Percentiles rank a stretch among this genome's conserved stretches.
These are phyloP conservation scores for Tenthredo notha DNA, from an alignment of 2,888 invertebrate species.

Conservation along the genomic window DNA sequence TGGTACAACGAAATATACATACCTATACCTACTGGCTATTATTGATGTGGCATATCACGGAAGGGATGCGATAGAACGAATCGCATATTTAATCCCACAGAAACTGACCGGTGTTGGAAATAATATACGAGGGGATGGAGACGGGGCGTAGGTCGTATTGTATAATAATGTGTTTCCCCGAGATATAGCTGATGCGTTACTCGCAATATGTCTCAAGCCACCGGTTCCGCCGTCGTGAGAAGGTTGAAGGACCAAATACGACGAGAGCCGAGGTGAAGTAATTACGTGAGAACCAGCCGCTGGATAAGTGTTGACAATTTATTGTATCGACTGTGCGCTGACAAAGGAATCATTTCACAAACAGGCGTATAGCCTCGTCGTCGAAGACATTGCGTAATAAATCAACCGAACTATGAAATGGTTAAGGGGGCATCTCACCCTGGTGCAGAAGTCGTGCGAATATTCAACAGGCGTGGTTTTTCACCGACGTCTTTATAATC, in stretches of 20 bases:
- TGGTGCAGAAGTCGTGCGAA: not conserved
- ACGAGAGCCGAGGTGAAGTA: not conserved
- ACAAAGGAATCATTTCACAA: not conserved
- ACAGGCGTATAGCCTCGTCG: not conserved
- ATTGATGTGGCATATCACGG: not conserved
- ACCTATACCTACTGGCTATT: not conserved
- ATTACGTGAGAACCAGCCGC: not conserved
- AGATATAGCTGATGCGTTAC: not conserved
- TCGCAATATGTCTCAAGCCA: not conserved
- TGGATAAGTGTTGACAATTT: not conserved
- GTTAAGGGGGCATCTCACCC: not conserved
- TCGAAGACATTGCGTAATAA: not conserved
- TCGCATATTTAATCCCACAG: not conserved
- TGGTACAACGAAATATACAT: conserved; percentile 1
- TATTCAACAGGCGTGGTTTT: not conserved
- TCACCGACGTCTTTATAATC: not conserved
- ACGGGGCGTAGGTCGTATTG: not conserved
- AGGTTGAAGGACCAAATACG: not conserved
- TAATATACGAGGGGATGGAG: not conserved
- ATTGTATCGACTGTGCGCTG: conserved; percentile 18
- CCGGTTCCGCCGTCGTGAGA: not conserved
- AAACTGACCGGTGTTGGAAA: not conserved
- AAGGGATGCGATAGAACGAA: not conserved
- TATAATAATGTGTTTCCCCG: not conserved
- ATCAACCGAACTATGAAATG: not conserved